These are phyloP conservation scores for Lasioglossum pauxillum DNA, from an alignment of 2,888 invertebrate species.

Conservation along the genomic window DNA sequence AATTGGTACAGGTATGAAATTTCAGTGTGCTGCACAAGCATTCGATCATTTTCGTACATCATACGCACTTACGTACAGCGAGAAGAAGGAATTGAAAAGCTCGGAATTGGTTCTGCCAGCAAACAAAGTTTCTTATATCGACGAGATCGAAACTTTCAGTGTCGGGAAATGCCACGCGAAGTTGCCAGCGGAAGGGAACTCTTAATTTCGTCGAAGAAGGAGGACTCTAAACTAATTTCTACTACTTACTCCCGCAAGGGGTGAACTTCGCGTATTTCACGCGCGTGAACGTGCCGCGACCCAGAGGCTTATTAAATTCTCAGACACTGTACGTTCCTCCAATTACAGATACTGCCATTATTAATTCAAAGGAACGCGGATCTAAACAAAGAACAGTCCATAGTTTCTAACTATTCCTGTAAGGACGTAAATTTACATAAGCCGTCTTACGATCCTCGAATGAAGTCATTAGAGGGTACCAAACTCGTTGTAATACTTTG, in stretches of 20 bases:
- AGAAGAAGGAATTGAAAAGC: not conserved
- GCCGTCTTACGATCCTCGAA: not conserved
- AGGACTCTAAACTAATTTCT: slow-evolving; percentile 47
- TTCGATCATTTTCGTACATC: no score
- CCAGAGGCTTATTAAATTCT: not conserved
- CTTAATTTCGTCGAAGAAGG: slow-evolving; percentile 13
- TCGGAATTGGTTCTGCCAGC: not conserved
- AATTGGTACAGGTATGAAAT: not conserved
- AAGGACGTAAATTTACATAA: not conserved
- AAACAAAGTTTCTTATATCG: not conserved
- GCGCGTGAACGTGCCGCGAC: not conserved
- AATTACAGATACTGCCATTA: not conserved
- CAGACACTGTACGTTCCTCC: not conserved
- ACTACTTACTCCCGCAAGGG: slow-evolving; percentile 2
- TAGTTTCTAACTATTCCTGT: not conserved
- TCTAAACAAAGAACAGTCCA: not conserved
- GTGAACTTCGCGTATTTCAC: slow-evolving; percentile 35
- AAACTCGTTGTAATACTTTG: not conserved
- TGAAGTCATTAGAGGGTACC: not conserved
- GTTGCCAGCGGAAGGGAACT: slow-evolving; percentile 6
- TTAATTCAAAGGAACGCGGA: not conserved
- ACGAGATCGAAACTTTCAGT: not conserved
- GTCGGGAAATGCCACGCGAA: slow-evolving; percentile 7
- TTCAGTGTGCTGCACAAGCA: not conserved
- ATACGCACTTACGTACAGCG: no score